Conservation (phyloP, 1,140 invertebrate species). For the Tetranychus cinnabarinus region DNA sequence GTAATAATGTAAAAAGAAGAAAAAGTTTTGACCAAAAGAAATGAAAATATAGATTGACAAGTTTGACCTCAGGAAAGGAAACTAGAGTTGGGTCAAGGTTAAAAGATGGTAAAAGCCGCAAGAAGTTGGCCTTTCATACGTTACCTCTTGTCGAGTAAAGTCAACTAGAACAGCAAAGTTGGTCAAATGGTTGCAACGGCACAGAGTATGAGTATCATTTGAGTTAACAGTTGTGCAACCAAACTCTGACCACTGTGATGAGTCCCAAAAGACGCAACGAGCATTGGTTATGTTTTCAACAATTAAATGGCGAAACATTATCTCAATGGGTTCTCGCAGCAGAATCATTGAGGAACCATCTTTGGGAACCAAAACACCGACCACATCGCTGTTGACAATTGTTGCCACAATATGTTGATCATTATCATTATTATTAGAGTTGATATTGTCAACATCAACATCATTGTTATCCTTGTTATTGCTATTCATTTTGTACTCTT, state of each 20-base stretch:
- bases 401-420: background rate
- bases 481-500: too few relatives aligned
- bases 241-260: background rate
- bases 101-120: too few relatives aligned
- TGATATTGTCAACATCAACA: too few relatives aligned
- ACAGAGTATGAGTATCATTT: conserved; percentile 35
- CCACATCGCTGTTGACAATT: background rate
- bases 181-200: conserved; percentile 25
- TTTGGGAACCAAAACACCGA: background rate
- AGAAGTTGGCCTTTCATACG: background rate
- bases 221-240: conserved; percentile 57
- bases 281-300: conserved; percentile 72
- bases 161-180: conserved; percentile 43
- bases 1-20: too few relatives aligned
- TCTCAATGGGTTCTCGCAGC: too few relatives aligned
- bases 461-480: too few relatives aligned
- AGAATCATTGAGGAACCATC: too few relatives aligned
- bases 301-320: conserved; percentile 31
- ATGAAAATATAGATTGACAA: too few relatives aligned
- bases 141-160: conserved; percentile 12
- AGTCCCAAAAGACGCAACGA: conserved; percentile 76
- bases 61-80: too few relatives aligned
- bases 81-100: too few relatives aligned
- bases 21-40: too few relatives aligned
- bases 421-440: background rate